Evolutionary conservation across 2,888 invertebrate species (phyloP).

Genomic region (Spicauda simplicius): DNA sequence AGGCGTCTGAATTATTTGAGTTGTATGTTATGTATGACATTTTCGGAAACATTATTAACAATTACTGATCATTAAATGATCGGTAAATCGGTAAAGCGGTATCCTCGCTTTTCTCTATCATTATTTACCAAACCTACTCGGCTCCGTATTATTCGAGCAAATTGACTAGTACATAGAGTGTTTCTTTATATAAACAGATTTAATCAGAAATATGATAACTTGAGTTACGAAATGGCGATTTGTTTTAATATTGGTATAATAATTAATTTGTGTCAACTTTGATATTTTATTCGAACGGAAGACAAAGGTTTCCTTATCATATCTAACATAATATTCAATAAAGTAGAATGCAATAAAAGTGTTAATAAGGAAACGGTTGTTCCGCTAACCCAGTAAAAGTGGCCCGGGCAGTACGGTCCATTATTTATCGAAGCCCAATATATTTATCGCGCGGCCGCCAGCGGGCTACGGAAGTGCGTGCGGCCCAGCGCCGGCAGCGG

Average conservation of each 20-base stretch:
- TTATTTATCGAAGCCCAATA: constrained; percentile 12
- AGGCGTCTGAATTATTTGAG: too few species aligned
- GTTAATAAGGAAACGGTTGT: constrained; percentile 16
- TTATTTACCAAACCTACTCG: too few species aligned
- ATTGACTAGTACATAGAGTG: too few species aligned
- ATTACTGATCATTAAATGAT: too few species aligned
- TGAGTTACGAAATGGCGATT: background rate
- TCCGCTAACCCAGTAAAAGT: constrained; percentile 11
- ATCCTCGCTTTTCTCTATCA: too few species aligned
- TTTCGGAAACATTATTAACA: too few species aligned
- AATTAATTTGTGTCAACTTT: background rate
- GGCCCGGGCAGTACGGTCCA: constrained; percentile 3
- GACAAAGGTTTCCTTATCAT: background rate
- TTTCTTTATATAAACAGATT: too few species aligned
- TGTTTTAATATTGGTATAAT: background rate
- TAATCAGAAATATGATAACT: too few species aligned
- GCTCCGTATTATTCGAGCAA: too few species aligned
- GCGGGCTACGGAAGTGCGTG: background rate
- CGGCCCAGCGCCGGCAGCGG: constrained; percentile 1
- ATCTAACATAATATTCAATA: background rate
- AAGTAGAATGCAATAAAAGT: background rate
- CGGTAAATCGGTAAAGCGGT: too few species aligned
- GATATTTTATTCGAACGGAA: background rate
- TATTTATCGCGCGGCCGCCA: constrained; percentile 7
- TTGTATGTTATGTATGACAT: too few species aligned